Evolutionary conservation across 2,113 vertebrate species (phyloP).

Genomic region (Oncorhynchus kisutch): DNA sequence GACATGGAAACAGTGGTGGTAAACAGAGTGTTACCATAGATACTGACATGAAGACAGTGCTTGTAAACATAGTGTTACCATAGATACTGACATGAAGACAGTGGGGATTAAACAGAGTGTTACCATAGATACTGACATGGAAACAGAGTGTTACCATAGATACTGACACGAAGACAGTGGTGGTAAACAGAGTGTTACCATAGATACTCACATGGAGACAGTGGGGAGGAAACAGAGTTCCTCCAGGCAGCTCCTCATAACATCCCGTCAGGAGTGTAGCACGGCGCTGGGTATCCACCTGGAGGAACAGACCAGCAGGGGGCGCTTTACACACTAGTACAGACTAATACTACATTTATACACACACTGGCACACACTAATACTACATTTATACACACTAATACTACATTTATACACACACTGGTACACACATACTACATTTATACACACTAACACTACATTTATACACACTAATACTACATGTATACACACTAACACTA

Average conservation of each 20-base stretch:
- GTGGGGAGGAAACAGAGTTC: neutral
- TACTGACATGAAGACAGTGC: no score
- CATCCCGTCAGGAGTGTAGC: constrained; percentile 48
- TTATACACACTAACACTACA: no score
- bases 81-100: constrained; percentile 29
- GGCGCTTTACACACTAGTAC: neutral
- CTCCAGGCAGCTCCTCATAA: constrained; percentile 32
- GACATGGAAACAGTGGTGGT: neutral
- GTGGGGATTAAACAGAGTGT: neutral
- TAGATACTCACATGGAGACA: neutral
- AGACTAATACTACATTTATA: neutral
- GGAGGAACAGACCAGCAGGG: neutral
- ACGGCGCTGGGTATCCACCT: constrained; percentile 43
- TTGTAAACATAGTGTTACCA: neutral
- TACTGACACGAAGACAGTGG: neutral
- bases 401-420: no score
- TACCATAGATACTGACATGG: no score
- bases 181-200: neutral
- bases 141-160: neutral
- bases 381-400: neutral
- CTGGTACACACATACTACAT: neutral
- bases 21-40: neutral
- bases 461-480: neutral
- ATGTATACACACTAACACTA: no score
- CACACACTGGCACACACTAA: neutral